These are phyloP conservation scores for Cynopterus brachyotis DNA, from an alignment of 2,113 vertebrate species.

Conservation along the genomic window DNA sequence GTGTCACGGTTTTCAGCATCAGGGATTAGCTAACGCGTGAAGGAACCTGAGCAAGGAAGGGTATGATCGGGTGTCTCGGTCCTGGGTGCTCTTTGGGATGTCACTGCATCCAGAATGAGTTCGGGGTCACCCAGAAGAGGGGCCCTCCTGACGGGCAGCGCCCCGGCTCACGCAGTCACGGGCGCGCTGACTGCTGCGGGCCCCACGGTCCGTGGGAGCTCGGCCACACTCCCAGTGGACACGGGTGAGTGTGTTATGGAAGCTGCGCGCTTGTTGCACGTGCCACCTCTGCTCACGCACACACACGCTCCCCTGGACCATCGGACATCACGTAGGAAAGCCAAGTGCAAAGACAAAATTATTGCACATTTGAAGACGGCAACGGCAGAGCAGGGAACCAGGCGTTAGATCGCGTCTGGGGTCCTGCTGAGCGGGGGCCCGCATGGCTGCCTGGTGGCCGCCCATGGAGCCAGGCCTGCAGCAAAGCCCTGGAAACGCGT, in stretches of 20 bases:
- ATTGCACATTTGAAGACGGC: not conserved
- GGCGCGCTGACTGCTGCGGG: accelerated
- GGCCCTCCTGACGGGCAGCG: accelerated
- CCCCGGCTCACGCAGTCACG: accelerated
- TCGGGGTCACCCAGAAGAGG: accelerated
- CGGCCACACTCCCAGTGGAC: not conserved
- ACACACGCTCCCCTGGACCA: accelerated
- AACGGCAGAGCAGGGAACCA: not conserved
- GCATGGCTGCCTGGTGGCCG: accelerated
- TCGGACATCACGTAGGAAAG: not conserved
- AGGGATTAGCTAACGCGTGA: not conserved
- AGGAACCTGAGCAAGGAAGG: accelerated
- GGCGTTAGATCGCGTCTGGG: not conserved
- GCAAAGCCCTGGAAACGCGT: not conserved
- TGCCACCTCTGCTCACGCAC: not conserved
- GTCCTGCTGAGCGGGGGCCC: not conserved
- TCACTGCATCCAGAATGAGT: accelerated
- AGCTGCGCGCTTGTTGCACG: accelerated
- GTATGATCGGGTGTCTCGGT: accelerated
- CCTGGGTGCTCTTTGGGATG: not conserved
- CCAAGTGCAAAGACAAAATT: not conserved
- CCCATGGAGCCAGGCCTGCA: not conserved
- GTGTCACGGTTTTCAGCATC: not conserved
- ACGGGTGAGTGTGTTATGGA: accelerated
- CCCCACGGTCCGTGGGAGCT: accelerated